Evolutionary conservation across 1,140 invertebrate genomes (phyloP), one percentile per base, ranked within the genome.

Genomic region (Gyrodactylus bullatarudis): DNA sequence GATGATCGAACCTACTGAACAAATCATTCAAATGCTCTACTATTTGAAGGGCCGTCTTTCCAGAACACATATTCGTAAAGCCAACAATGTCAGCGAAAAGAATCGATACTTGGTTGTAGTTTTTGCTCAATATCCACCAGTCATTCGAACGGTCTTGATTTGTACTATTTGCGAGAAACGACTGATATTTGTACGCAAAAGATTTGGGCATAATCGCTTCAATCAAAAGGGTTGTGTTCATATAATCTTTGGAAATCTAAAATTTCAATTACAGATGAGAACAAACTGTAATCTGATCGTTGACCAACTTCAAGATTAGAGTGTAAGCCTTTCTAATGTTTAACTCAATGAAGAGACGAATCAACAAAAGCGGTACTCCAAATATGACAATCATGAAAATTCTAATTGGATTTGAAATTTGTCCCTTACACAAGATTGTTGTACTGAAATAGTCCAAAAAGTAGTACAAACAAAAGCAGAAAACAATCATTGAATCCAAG

Each of bases 31-130:
- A 83, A 75, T 95, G 88, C 75, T 86, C 78, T 86, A 89, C 91
- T 86, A 81, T 85, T 86, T 83, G 79, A 74, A 81, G 79, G 8
- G 83, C 82, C 73, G 81, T 83, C 77, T 96, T 97, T 75, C 91
- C 95, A 68, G 89, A 92, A 70, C 89, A 89, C 91, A 96, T 96
- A 78, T 86, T 87, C 0, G 92, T 97, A 79, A 97, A 96, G 1
- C 92, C 92, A 22, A 94, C 91, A 78, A 97, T 95, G 79, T 97
- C 92, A 26, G 91, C 91, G 79, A 96, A 97, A n/a, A 96, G 79
- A 77, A 97, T 96, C 79, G 88, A 84, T 16, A 86, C 85, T 76
- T 85, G 80, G 22, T 83, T 80, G 88, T 94, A 93, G 34, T 86
- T 86, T 78, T 88, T 87, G 89, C 95, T 95, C 77, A 91, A 73